These are phyloP conservation scores for Stegophylla sp. DNA, from an alignment of 2,888 invertebrate species.

Conservation along the genomic window DNA sequence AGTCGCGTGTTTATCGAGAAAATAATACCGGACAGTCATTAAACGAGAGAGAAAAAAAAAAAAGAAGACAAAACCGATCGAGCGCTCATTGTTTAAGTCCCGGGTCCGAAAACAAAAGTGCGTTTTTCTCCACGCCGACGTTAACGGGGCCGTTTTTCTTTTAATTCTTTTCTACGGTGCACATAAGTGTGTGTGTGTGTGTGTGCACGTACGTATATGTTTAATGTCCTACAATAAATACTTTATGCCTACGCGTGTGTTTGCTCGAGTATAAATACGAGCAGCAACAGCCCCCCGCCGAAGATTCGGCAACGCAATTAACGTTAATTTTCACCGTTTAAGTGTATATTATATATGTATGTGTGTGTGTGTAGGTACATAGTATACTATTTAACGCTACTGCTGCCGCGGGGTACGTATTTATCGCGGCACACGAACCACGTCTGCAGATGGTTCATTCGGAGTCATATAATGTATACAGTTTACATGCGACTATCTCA, in stretches of 20 bases:
- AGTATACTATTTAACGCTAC: background rate
- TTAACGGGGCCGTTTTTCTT: constrained; percentile 2
- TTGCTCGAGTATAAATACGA: background rate
- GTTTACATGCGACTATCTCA: background rate
- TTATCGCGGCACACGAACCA: background rate
- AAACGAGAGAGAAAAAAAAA: background rate
- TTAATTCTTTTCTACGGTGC: background rate
- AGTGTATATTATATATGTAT: background rate
- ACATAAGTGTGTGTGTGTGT: too few species aligned
- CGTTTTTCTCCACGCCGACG: background rate
- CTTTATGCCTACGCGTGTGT: too few species aligned
- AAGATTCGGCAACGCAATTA: background rate
- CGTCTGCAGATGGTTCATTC: constrained; percentile 18
- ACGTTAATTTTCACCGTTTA: constrained; percentile 30
- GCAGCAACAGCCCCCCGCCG: background rate
- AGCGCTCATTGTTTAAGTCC: constrained; percentile 10
- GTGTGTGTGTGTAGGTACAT: background rate
- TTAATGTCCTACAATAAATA: too few species aligned
- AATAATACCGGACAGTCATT: constrained; percentile 9
- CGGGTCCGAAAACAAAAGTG: background rate
- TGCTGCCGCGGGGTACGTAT: background rate
- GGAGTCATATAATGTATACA: background rate
- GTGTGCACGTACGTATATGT: too few species aligned
- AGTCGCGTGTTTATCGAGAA: constrained; percentile 33
- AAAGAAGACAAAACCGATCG: constrained; percentile 15